Percentiles rank a stretch among this genome's conserved stretches.
These are phyloP conservation scores for Acanthopleura granulata DNA, from an alignment of 2,888 invertebrate species.

Conservation along the genomic window DNA sequence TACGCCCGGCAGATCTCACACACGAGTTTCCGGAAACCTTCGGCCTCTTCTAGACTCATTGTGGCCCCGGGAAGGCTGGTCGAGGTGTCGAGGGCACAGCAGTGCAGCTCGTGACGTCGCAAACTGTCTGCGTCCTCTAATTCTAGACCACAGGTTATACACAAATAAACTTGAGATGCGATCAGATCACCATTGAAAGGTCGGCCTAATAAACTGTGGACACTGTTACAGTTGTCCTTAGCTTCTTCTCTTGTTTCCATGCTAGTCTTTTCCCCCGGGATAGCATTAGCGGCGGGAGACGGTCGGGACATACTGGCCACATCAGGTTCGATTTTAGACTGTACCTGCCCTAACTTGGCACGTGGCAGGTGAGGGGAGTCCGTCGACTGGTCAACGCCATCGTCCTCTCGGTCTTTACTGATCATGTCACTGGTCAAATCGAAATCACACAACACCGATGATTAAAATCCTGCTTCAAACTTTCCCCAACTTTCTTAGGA, in stretches of 20 bases:
- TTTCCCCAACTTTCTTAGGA: no score
- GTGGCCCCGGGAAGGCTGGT: neutral
- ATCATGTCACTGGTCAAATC: neutral
- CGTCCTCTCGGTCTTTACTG: neutral
- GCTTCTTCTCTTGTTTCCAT: neutral
- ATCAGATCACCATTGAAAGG: constrained; percentile 6
- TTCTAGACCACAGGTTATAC: constrained; percentile 16
- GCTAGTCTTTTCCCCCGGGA: neutral
- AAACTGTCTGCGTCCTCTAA: constrained; percentile 10
- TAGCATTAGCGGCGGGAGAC: neutral
- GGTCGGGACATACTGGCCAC: neutral
- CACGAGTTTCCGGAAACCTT: constrained; percentile 19
- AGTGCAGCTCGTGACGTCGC: neutral
- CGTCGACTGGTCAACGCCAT: neutral
- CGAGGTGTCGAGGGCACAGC: neutral
- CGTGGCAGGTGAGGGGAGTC: neutral
- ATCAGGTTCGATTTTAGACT: no score
- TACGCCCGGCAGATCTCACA: constrained; percentile 45
- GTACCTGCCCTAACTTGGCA: no score
- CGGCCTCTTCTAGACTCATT: neutral
- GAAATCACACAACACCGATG: no score
- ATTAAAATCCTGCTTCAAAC: no score
- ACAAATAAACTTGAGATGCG: constrained; percentile 12
- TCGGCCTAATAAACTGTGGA: constrained; percentile 13
- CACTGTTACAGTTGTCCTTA: neutral